Conservation (phyloP, 2,888 invertebrate genomes). For the Escarpia spicata region DNA sequence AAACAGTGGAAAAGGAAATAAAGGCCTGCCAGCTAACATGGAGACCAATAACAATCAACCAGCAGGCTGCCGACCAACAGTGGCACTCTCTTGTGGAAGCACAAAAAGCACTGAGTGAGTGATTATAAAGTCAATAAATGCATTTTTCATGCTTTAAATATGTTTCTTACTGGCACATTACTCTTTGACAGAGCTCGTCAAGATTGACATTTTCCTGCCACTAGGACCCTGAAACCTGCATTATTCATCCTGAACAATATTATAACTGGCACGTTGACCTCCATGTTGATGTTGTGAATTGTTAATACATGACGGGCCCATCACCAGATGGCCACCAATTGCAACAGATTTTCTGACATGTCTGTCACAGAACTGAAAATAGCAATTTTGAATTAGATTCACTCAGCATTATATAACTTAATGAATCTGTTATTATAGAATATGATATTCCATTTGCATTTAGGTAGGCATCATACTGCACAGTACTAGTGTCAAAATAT, state of each 20-base stretch:
- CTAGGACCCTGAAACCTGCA: not conserved
- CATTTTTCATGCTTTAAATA: not conserved
- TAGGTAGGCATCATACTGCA: not conserved
- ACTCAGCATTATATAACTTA: not conserved
- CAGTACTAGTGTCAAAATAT: not conserved
- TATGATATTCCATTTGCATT: not conserved
- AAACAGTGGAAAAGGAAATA: no score
- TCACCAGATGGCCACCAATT: not conserved
- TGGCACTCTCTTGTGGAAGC: no score
- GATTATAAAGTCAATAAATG: no score
- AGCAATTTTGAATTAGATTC: not conserved
- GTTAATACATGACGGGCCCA: not conserved
- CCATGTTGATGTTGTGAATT: not conserved
- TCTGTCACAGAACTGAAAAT: not conserved
- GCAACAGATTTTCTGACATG: not conserved
- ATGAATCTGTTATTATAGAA: no score
- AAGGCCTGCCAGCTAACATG: no score
- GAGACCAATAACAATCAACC: no score
- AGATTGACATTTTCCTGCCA: not conserved
- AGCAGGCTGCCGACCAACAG: no score
- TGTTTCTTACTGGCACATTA: not conserved
- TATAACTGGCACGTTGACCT: not conserved
- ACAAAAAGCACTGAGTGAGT: no score
- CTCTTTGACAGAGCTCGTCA: not conserved
- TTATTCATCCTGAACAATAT: constrained; percentile 1